Percentiles rank a stretch among this genome's conserved stretches.
Evolutionary conservation across 2,888 invertebrate genomes (phyloP).

Genomic region (Dolichomitus sp.): DNA sequence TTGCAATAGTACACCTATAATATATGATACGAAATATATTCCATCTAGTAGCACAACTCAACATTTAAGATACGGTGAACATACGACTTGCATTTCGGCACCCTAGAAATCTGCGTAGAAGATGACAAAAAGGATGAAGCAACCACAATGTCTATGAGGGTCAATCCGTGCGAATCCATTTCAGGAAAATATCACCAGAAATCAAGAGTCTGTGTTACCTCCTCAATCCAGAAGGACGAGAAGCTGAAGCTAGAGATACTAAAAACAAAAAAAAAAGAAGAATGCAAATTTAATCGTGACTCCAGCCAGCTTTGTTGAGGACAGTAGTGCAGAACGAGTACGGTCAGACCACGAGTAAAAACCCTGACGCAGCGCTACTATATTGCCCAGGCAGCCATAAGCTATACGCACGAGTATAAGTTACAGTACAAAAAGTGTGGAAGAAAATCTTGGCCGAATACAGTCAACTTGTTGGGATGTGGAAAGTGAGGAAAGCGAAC

Average conservation of each 20-base stretch:
- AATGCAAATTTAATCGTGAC: constrained; percentile 57
- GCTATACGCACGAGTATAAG: constrained; percentile 22
- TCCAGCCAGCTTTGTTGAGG: background rate
- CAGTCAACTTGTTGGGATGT: background rate
- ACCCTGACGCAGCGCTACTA: background rate
- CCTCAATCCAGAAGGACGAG: background rate
- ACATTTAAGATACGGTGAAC: background rate
- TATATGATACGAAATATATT: background rate
- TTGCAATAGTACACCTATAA: constrained; percentile 18
- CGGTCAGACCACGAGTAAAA: constrained; percentile 28
- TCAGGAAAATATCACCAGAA: background rate
- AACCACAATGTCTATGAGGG: background rate
- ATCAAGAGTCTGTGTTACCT: background rate
- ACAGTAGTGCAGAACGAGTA: constrained; percentile 49
- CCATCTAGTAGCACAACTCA: background rate
- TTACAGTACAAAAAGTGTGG: constrained; percentile 37
- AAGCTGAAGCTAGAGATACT: background rate
- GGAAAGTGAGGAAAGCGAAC: constrained; percentile 1
- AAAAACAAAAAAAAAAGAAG: constrained; percentile 20
- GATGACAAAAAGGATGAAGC: background rate
- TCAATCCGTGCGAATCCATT: background rate
- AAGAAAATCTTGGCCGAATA: constrained; percentile 30
- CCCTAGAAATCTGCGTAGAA: background rate
- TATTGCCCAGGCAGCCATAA: background rate
- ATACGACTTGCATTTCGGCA: background rate